Evolutionary conservation across 53 echinoderm and acorn worm species (phyloP).

Genomic region (Mesocentrotus franciscanus): DNA sequence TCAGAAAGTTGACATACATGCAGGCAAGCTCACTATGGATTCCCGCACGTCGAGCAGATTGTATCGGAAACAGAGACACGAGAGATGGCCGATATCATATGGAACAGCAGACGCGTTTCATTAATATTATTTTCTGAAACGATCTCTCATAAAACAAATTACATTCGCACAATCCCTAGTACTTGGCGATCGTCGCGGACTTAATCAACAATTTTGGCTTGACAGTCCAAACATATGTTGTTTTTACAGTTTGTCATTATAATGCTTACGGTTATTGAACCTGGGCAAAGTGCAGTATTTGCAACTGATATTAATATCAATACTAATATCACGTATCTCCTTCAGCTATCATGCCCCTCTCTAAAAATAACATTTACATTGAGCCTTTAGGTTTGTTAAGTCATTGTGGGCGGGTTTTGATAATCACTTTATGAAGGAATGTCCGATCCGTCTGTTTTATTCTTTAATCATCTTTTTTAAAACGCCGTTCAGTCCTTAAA

Average conservation of each 20-base stretch:
- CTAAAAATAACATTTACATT: neutral
- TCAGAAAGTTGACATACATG: neutral
- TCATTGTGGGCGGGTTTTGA: neutral
- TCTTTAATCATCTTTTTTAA: neutral
- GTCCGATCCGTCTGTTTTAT: neutral
- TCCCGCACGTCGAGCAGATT: neutral
- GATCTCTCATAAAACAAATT: neutral
- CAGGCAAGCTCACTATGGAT: neutral
- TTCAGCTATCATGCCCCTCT: neutral
- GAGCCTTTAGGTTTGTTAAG: neutral
- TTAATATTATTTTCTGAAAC: no score
- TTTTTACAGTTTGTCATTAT: neutral
- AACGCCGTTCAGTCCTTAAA: neutral
- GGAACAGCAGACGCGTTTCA: neutral
- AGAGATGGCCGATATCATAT: neutral
- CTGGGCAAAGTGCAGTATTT: slow-evolving; percentile 29
- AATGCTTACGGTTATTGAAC: neutral
- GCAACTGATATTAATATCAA: slow-evolving; percentile 7
- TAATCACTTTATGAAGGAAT: neutral
- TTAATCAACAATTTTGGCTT: neutral
- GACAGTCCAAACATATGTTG: slow-evolving; percentile 39
- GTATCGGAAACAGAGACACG: neutral
- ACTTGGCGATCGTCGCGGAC: neutral
- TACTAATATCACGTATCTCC: slow-evolving; percentile 1
- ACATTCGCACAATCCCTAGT: neutral